Evolutionary conservation across 2,797 vertebrate genomes (phyloP).

Genomic region (Manis pentadactyla): DNA sequence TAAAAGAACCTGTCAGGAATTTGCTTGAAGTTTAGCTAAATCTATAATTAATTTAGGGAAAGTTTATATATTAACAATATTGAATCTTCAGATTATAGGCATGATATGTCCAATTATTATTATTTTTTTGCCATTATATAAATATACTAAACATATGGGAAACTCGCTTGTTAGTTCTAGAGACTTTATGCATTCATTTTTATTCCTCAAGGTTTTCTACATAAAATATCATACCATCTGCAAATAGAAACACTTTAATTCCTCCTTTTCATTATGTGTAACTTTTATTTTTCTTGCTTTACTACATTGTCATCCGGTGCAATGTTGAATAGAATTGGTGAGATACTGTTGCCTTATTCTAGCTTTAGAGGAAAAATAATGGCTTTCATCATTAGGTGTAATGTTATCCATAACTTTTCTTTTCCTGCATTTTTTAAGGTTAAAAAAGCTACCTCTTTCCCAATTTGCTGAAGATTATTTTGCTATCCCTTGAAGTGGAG

Average conservation of each 20-base stretch:
- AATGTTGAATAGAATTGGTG: background rate
- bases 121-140: background rate
- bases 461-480: background rate
- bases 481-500: background rate
- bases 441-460: background rate
- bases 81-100: background rate
- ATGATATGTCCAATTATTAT: background rate
- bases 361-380: background rate
- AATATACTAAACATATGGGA: background rate
- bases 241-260: background rate
- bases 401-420: background rate
- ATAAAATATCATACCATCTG: background rate
- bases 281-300: background rate
- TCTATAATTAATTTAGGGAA: background rate
- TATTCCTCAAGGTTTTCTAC: background rate
- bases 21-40: background rate
- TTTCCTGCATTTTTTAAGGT: background rate
- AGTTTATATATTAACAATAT: background rate
- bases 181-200: background rate
- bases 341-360: background rate
- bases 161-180: background rate
- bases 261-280: background rate
- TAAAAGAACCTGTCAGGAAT: background rate
- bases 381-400: background rate
- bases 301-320: background rate